Base-by-base conservation (phyloP, 2,888 invertebrate genomes). In the Phyto melanocephala region DNA sequence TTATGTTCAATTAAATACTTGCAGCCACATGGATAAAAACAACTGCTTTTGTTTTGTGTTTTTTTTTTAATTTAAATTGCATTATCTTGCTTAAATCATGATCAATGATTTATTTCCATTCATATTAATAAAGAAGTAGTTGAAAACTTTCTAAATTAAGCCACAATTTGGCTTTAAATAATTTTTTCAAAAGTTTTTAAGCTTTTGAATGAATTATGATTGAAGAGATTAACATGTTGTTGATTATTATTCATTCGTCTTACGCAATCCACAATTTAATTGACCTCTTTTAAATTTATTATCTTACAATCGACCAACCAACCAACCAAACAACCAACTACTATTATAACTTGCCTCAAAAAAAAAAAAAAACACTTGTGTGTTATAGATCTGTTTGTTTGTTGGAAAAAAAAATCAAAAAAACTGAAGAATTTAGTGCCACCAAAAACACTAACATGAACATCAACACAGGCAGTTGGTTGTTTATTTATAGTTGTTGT, bases 261-360 rank as follows among this genome's bases (percentile, higher is more conserved):
- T 77, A 37, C 37, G 70, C 78, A 78, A 78, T 63, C 17, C 56
- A 63, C 70, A 78, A 71, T 71, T 71, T 71, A 71, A 78, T 78
- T 78, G 63, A 63, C 62, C 78, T 71, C 70, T 78, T 78, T 71
- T 63, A 24, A n/a, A 47, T 47, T 63, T 24, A 20, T 24, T 28
- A 13, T 22, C 28, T 3, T 5, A 28, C 28, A 28, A 28, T 28
- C 28, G 6, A 28, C 28, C 28, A 28, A 28, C n/a, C n/a, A n/a
- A n/a, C n/a, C n/a, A 17, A 22, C 10, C 10, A 37, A 37, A 20
- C 11, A 17, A 3, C 10, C 52, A 72, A 24, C 28, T 22, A 45
- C 24, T 24, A 35, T 7, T 15, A 15, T 24, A 24, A 24, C 10
- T 50, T 50, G 22, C 20, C 47, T 11, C 47, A 22, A 54, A 22